Percentiles rank a stretch among this genome's conserved stretches.
These are phyloP conservation scores for Microplitis deprimator DNA, from an alignment of 2,888 invertebrate species.

Conservation along the genomic window DNA sequence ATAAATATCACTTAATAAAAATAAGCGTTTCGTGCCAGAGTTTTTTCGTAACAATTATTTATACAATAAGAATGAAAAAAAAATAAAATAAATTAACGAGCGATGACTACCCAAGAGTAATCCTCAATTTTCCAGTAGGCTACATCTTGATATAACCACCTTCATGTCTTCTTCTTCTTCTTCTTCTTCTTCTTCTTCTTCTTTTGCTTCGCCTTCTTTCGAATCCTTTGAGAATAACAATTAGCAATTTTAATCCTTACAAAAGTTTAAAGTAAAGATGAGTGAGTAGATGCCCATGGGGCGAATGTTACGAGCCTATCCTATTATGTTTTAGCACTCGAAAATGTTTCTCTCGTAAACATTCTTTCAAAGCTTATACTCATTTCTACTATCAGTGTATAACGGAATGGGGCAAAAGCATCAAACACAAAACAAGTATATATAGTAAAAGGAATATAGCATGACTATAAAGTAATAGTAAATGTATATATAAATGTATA, in stretches of 20 bases:
- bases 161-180: conserved; percentile 17
- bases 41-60: neutral
- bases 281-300: conserved; percentile 20
- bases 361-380: conserved; percentile 56
- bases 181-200: conserved; percentile 1
- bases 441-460: conserved; percentile 1
- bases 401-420: neutral
- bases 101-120: conserved; percentile 49
- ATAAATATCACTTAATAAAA: neutral
- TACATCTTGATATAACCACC: conserved; percentile 16
- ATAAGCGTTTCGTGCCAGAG: neutral
- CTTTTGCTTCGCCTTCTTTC: conserved; percentile 26
- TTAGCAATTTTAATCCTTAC: conserved; percentile 66
- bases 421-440: neutral
- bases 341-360: conserved; percentile 57
- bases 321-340: conserved; percentile 59
- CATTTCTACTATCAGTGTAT: neutral
- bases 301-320: conserved; percentile 40
- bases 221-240: conserved; percentile 65
- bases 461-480: conserved; percentile 27
- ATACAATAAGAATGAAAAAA: conserved; percentile 22
- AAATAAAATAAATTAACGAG: conserved; percentile 13
- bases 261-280: conserved; percentile 46
- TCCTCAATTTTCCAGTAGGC: conserved; percentile 62
- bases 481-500: conserved; percentile 24